Base-by-base conservation (phyloP, 2,797 vertebrate genomes). In the Agapornis canus region DNA sequence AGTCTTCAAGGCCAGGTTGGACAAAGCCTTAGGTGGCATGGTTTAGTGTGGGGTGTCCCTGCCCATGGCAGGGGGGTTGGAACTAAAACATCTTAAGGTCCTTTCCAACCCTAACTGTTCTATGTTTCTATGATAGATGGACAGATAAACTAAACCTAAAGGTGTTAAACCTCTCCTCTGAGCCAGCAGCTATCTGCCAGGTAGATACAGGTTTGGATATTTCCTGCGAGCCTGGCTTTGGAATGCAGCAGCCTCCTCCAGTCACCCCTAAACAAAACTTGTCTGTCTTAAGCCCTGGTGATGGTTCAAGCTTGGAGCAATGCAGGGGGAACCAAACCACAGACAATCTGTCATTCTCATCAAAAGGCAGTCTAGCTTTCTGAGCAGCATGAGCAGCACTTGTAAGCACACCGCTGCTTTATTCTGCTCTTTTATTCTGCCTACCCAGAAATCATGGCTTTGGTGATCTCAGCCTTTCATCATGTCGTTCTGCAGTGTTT, bases 171-270 rank as follows among this genome's bases (percentile, higher is more conserved):
- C 13, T 40, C 11, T 59, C 27, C 23, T 79, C 82, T 81, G 37
- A 84, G 45, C 61, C 73, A 90, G 43, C 47, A 69, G 54, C 63
- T 69, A 52, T n/a, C 42, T 82, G 68, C 59, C 32, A 71, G 65
- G 43, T 47, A 66, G 25, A 47, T 52, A 23, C 11, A 51, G 52
- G 32, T n/a, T 83, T 51, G 48, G 0, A 47, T 78, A 86, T 92
- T 66, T 42, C 45, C n/a, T 86, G 83, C 40, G 48, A 70, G 4
- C 10, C n/a, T 78, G 23, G 48, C 52, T 81, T 83, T 43, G 21
- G 54, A 73, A 78, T 80, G 65, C 5, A 5, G 27, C 31, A 76
- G 42, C 31, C 15, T 66, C n/a, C 13, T 47, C 16, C 52, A 59
- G 35, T 57, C 0, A 0, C 25, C 72, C 14, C 42, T 80, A 48